phyloP scores from a whole-genome alignment of 1,140 invertebrate genomes.

The Chymomyza costata region DNA sequence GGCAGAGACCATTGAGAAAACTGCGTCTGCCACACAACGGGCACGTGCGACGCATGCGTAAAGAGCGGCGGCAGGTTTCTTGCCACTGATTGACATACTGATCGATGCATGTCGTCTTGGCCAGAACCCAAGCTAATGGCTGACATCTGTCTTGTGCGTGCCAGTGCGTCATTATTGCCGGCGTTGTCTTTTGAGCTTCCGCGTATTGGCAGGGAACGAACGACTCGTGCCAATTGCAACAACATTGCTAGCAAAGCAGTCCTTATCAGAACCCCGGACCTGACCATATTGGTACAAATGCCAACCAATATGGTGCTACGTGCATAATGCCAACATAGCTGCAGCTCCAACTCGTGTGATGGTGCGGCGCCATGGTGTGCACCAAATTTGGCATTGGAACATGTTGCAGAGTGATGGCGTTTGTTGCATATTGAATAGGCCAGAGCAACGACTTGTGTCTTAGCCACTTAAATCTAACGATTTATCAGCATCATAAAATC shows the following conservation, averaged over 20 bases:
- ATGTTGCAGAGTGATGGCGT: constrained; percentile 44
- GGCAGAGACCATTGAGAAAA: constrained; percentile 5
- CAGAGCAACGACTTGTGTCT: constrained; percentile 45
- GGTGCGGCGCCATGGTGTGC: constrained; percentile 67
- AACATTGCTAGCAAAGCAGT: constrained; percentile 56
- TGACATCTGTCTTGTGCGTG: constrained; percentile 47
- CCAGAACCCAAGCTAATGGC: constrained; percentile 46
- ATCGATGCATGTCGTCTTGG: constrained; percentile 62
- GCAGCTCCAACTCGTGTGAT: constrained; percentile 17
- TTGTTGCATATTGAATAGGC: constrained; percentile 33
- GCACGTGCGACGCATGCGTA: constrained; percentile 59
- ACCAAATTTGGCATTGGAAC: constrained; percentile 67
- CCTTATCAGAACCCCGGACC: constrained; percentile 69
- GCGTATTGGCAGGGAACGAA: constrained; percentile 50
- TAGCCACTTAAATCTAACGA: constrained; percentile 58
- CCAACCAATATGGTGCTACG: constrained; percentile 40
- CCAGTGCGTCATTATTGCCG: no score
- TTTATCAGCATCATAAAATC: constrained; percentile 57
- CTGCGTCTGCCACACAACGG: constrained; percentile 12
- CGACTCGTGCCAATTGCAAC: constrained; percentile 20
- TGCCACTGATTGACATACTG: constrained; percentile 17
- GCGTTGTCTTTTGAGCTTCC: constrained; percentile 50
- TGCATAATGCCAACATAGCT: constrained; percentile 35
- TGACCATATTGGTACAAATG: constrained; percentile 62
- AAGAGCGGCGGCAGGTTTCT: constrained; percentile 16